phyloP scores from a whole-genome alignment of 2,888 invertebrate species.

The Calameuta filiformis region DNA sequence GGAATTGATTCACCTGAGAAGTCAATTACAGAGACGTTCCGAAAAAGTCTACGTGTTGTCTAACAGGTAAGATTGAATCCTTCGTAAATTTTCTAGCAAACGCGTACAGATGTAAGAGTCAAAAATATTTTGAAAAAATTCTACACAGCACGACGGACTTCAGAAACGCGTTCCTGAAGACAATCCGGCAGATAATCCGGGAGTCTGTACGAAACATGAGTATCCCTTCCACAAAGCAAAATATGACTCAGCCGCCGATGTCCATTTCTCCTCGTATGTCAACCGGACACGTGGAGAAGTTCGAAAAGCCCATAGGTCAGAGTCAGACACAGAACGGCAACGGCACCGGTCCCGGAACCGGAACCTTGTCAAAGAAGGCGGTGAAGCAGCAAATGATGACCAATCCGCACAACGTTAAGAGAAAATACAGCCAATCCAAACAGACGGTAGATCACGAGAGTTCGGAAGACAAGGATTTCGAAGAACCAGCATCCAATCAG shows the following conservation, averaged over 20 bases:
- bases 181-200: slow-evolving; percentile 95
- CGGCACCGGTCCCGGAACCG: slow-evolving; percentile 70
- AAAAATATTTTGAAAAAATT: not conserved
- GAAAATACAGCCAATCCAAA: slow-evolving; percentile 60
- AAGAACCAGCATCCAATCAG: slow-evolving; percentile 66
- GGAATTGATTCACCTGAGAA: slow-evolving; percentile 95
- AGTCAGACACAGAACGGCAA: slow-evolving; percentile 47
- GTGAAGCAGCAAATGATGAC: slow-evolving; percentile 80
- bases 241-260: slow-evolving; percentile 54
- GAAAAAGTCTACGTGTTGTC: slow-evolving; percentile 97
- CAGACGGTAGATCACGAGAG: slow-evolving; percentile 81
- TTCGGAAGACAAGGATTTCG: slow-evolving; percentile 80
- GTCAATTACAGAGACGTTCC: slow-evolving; percentile 91
- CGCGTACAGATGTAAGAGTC: not conserved
- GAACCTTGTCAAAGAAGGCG: slow-evolving; percentile 83
- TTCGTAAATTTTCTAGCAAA: not conserved
- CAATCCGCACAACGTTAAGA: slow-evolving; percentile 64
- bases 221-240: slow-evolving; percentile 80
- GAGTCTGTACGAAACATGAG: slow-evolving; percentile 98
- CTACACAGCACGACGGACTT: slow-evolving; percentile 88
- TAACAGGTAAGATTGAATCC: slow-evolving; percentile 76
- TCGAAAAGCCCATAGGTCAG: slow-evolving; percentile 49
- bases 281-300: slow-evolving; percentile 58
- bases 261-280: slow-evolving; percentile 60
- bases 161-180: slow-evolving; percentile 96